These are phyloP conservation scores for Cephalopachus bancanus DNA, from an alignment of 2,797 vertebrate species.

Conservation along the genomic window DNA sequence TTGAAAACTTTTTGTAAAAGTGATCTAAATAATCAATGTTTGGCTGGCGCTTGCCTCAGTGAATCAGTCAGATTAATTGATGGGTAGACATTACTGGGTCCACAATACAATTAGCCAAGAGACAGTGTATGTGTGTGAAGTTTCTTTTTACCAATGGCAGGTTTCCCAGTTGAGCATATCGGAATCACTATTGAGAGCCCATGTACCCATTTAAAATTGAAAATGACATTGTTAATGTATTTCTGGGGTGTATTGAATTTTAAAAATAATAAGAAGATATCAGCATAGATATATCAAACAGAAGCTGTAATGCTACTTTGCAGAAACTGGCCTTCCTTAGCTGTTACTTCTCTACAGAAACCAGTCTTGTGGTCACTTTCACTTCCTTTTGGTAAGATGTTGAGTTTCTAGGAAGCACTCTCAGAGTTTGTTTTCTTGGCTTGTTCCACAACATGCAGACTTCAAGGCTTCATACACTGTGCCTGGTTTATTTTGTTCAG, in stretches of 20 bases:
- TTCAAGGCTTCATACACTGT: not conserved
- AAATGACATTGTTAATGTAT: accelerated
- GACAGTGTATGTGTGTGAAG: not conserved
- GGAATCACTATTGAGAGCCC: conserved; percentile 22
- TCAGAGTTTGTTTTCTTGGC: not conserved
- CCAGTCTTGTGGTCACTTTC: not conserved
- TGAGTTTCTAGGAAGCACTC: not conserved
- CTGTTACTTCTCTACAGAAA: not conserved
- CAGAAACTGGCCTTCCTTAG: not conserved
- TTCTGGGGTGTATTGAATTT: conserved; percentile 51
- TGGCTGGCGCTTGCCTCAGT: conserved; percentile 12
- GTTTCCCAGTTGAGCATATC: conserved; percentile 34
- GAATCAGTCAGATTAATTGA: not conserved
- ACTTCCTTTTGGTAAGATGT: not conserved
- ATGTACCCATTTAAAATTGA: accelerated
- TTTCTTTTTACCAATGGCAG: conserved; percentile 69
- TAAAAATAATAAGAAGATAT: conserved; percentile 65
- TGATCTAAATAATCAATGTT: accelerated
- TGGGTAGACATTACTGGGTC: not conserved
- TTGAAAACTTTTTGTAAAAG: not conserved
- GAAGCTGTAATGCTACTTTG: not conserved
- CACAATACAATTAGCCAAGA: conserved; percentile 20
- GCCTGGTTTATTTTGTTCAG: not conserved
- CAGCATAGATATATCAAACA: conserved; percentile 50
- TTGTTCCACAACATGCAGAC: not conserved